Evolutionary conservation across 2,797 vertebrate species (phyloP), one percentile per base, ranked within the genome.

Genomic region (Strix occidentalis): DNA sequence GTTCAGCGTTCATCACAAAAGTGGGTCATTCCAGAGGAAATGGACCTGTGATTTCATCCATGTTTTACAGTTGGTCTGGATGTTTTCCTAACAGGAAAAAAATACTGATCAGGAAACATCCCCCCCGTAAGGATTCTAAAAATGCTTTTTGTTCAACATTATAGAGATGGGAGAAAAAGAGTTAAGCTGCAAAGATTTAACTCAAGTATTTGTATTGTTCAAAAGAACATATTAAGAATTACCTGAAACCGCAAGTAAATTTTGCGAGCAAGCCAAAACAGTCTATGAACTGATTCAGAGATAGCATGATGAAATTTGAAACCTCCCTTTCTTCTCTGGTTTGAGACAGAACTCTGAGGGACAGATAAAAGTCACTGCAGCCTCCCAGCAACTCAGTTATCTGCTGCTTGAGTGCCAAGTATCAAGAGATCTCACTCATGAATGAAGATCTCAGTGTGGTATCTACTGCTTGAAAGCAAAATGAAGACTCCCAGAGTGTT

Each of bases 381-480:
- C 39, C 83, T 63, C 56, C 41, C 84, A 90, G 63, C 45, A 64
- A 5, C 60, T 61, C 29, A 0, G 58, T 53, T 61, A 81, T 53
- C 70, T 83, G 78, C 58, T 83, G 77, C 17, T 4, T 11, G 37
- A 80, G 45, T 6, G 5, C 51, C 24, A 15, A 8, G 2, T 5
- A n/a, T 26, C 0, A 0, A 56, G 31, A 78, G 16, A n/a, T 78
- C 53, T 83, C 48, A 4, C n/a, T 33, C 8, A 6, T 11, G 8
- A 75, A 56, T 7, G 8, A 77, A 21, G 70, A 43, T 13, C 56
- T 29, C 26, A 10, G 39, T 0, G 13, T 1, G 9, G 20, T 6
- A 35, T 37, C 61, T 48, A 23, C 35, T 61, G 41, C 70, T 39
- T 54, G 51, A 58, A 69, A 54, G 37, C 24, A 56, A 63, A 77